Percentiles rank a stretch among this genome's conserved stretches.
Conservation (phyloP, 37 sponge, comb jelly and placozoan genomes). For the Eunapius fragilis region DNA sequence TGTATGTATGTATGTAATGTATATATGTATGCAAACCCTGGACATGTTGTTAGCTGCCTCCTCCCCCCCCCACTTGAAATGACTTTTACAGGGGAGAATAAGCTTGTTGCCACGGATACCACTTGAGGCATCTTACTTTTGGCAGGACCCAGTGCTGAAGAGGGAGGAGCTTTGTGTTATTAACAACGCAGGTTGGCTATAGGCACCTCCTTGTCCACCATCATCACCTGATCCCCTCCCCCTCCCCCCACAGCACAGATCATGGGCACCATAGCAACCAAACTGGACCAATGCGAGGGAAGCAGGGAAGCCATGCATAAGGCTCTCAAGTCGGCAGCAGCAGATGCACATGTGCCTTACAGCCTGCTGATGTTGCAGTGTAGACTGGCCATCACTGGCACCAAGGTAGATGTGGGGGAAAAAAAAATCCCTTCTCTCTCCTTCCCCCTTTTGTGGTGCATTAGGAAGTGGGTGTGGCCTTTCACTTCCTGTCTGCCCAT, state of each 20-base stretch:
- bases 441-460: too few species aligned
- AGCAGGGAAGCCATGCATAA: neutral
- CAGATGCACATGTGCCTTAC: neutral
- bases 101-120: constrained; percentile 35
- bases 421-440: too few species aligned
- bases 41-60: too few species aligned
- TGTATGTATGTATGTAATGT: too few species aligned
- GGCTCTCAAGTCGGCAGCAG: constrained; percentile 4
- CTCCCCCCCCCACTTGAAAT: too few species aligned
- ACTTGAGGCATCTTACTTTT: constrained; percentile 45
- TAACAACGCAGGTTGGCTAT: constrained; percentile 18
- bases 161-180: neutral
- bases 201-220: neutral
- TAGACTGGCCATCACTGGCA: constrained; percentile 39
- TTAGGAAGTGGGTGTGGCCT: too few species aligned
- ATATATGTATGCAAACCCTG: too few species aligned
- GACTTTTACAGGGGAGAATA: constrained; percentile 32
- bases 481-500: too few species aligned
- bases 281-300: constrained; percentile 7
- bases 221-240: neutral
- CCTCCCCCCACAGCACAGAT: neutral
- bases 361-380: constrained; percentile 13
- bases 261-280: neutral
- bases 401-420: constrained; percentile 45
- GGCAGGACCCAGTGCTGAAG: constrained; percentile 26